These are phyloP conservation scores for Cryptus viduatorius DNA, from an alignment of 2,888 invertebrate genomes.

Conservation along the genomic window DNA sequence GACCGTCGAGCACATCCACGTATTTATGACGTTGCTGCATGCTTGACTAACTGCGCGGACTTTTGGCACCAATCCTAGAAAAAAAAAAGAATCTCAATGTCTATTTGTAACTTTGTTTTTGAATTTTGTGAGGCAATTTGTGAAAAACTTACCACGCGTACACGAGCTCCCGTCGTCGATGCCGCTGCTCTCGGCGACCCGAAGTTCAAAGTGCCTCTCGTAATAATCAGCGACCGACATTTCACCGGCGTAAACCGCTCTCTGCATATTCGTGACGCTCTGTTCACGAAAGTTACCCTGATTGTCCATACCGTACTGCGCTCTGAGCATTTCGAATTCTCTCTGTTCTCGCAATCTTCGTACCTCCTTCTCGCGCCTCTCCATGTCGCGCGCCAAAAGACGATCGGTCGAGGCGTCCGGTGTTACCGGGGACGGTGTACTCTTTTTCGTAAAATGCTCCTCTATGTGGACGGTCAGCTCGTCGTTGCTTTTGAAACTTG, in stretches of 20 bases:
- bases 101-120: neutral
- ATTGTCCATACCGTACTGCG: conserved; percentile 96
- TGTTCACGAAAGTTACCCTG: conserved; percentile 93
- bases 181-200: conserved; percentile 91
- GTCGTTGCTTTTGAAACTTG: conserved; percentile 84
- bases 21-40: conserved; percentile 88
- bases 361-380: conserved; percentile 88
- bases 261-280: conserved; percentile 91
- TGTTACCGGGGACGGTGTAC: conserved; percentile 84
- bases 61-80: conserved; percentile 85
- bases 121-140: neutral
- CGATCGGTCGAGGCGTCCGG: conserved; percentile 86
- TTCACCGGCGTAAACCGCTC: conserved; percentile 94
- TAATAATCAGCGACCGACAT: conserved; percentile 95
- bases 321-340: conserved; percentile 92
- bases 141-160: conserved; percentile 88
- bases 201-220: conserved; percentile 91
- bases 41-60: conserved; percentile 85
- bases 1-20: conserved; percentile 92
- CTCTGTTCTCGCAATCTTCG: conserved; percentile 91
- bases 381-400: conserved; percentile 86
- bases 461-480: conserved; percentile 92
- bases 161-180: conserved; percentile 93
- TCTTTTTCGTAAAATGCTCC: conserved; percentile 89
- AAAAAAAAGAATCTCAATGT: neutral